Evolutionary conservation across 2,113 vertebrate species (phyloP), one percentile per base, ranked within the genome.

Genomic region (Orientallactaga bullata): DNA sequence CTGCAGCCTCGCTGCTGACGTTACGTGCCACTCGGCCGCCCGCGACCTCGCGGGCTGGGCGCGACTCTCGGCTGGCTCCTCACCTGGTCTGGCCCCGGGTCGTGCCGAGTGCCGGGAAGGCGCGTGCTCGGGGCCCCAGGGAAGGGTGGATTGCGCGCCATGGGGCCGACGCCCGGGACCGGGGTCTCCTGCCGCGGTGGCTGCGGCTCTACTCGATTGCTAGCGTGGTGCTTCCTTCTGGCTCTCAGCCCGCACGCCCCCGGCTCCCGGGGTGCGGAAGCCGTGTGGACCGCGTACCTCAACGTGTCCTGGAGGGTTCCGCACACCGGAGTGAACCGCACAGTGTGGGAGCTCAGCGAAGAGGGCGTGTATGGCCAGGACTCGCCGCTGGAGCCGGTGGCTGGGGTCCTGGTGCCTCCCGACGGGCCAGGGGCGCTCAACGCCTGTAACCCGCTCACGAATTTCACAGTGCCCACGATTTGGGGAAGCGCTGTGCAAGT

Each of bases 361-460:
- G 96, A 98, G 95, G 99, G 98, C 73, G 96, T 99, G 95, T 99
- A 98, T 68, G 99, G 99, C 51, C 98, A 98, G 94, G 98, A 99
- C 95, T 99, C 99, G 13, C 98, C 98, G 2, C 97, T 98, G 85
- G 90, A 95, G 66, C 82, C 96, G 3, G 98, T 97, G 10, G 78
- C 94, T 4, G 99, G 98, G 84, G 69, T 97, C 74, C 95, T 99
- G 61, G 97, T 98, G 68, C 94, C 98, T n/a, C 98, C 99, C 13
- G 97, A 98, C 39, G 96, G 96, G 89, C 97, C 93, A 47, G 96
- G 97, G 51, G 96, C 95, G 5, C 97, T 96, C 68, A 97, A 97
- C 73, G 98, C 98, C 86, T 98, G 98, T 96, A 96, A 93, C 95
- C 84, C 96, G 15, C 78, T 96, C 47, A 97, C 98, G 47, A 97